Evolutionary conservation across 2,113 vertebrate genomes (phyloP).

Genomic region (Equus quagga): DNA sequence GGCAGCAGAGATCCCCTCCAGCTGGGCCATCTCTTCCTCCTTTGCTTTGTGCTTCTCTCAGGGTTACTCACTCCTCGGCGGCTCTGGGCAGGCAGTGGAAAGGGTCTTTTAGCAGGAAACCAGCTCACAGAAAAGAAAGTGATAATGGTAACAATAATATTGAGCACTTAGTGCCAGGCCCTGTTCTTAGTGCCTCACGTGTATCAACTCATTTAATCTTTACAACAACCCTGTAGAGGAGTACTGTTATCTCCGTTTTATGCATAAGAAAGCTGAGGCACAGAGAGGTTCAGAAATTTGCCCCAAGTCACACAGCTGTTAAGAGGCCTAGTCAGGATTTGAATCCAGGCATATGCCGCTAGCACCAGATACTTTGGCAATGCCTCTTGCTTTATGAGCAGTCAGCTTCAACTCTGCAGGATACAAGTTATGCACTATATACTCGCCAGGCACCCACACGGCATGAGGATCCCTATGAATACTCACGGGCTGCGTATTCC

Average conservation of each 20-base stretch:
- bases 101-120: neutral
- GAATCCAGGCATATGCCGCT: neutral
- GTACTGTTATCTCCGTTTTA: neutral
- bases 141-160: neutral
- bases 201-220: neutral
- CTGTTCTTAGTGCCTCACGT: neutral
- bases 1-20: neutral
- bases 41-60: neutral
- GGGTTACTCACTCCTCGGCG: neutral
- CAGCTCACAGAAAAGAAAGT: neutral
- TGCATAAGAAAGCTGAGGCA: neutral
- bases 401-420: neutral
- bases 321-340: neutral
- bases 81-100: neutral
- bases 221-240: neutral
- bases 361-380: neutral
- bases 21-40: neutral
- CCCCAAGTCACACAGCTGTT: neutral
- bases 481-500: neutral
- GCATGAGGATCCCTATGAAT: neutral
- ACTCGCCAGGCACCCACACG: neutral
- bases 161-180: neutral
- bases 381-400: neutral
- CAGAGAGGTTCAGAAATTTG: neutral
- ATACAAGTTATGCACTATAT: neutral